A percentile compares a stretch with the other conserved stretches of the same genome.
phyloP scores from a whole-genome alignment of 2,797 vertebrate species.

The Anguilla anguilla region DNA sequence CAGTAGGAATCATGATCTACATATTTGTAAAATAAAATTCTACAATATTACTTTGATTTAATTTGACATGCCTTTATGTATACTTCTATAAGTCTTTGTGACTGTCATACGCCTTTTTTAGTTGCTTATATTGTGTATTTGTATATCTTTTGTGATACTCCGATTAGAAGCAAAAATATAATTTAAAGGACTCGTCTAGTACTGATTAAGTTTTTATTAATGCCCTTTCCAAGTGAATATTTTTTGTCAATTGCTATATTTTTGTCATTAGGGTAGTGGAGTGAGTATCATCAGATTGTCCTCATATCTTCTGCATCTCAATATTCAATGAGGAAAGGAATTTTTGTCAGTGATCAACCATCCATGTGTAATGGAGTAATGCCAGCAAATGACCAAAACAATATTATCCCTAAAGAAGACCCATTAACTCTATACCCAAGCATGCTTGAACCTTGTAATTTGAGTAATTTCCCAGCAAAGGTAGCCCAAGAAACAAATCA shows the following conservation, averaged over 20 bases:
- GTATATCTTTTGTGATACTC: background rate
- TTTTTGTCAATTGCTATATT: background rate
- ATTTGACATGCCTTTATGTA: background rate
- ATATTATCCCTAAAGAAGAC: background rate
- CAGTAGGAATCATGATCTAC: background rate
- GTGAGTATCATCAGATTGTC: background rate
- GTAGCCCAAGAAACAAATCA: background rate
- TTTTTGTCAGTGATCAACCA: slow-evolving; percentile 4
- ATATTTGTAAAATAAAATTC: too few species aligned
- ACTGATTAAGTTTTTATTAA: background rate
- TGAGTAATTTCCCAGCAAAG: slow-evolving; percentile 7
- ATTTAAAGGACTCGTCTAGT: background rate
- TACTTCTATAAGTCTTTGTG: background rate
- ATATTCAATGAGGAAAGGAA: background rate
- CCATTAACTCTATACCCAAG: background rate
- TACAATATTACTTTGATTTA: too few species aligned
- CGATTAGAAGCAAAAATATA: background rate
- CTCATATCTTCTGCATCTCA: background rate
- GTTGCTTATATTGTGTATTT: background rate
- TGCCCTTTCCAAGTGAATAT: background rate
- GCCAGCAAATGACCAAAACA: slow-evolving; percentile 22
- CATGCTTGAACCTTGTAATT: slow-evolving; percentile 12
- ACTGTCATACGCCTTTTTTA: background rate
- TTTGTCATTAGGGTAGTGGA: background rate
- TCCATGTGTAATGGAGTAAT: background rate